Base-by-base conservation (phyloP, 2,888 invertebrate genomes). In the Matsumyia berberina region DNA sequence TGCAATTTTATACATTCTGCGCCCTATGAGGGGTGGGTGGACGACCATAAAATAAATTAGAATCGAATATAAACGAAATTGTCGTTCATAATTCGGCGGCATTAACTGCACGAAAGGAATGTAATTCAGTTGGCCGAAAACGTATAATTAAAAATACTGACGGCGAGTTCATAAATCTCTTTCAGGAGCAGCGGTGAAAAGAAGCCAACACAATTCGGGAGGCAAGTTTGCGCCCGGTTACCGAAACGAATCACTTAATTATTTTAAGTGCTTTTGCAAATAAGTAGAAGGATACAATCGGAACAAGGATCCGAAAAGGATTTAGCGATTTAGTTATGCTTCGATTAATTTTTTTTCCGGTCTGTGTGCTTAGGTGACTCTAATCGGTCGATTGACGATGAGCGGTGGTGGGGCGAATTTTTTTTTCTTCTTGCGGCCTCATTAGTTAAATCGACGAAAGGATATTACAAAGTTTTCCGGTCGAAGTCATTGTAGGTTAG, bases 211-310 rank as follows among this genome's bases (percentile, higher is more conserved):
- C 69, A 70, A 80, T 76, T 69, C 46, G 44, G 53, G 74, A 62
- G 55, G 76, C 55, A 76, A 81, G 64, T 70, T 58, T 82, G 70
- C 64, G 55, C 58, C 39, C 37, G 76, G 44, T 64, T 24, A 44
- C 64, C 70, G 51, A 82, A 82, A 70, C 57, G 77, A 82, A 77
- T 82, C 81, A 70, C 70, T 82, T 82, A 77, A 82, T 82, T 82
- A 77, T 77, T 82, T 82, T 82, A 82, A 82, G 81, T 82, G 81
- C 81, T 77, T 77, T 69, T 69, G 64, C 62, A 70, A 81, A 77
- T 58, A 42, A 76, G 81, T 39, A 58, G 58, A 70, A 60, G 70
- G 81, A 51, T 77, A 44, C 31, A 58, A 62, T 62, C 62, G 53
- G 31, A 39, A 31, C 55, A 19, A 69, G 49, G 62, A 64, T 35